phyloP scores from a whole-genome alignment of 2,888 invertebrate genomes.

The Melipona bicolor region DNA sequence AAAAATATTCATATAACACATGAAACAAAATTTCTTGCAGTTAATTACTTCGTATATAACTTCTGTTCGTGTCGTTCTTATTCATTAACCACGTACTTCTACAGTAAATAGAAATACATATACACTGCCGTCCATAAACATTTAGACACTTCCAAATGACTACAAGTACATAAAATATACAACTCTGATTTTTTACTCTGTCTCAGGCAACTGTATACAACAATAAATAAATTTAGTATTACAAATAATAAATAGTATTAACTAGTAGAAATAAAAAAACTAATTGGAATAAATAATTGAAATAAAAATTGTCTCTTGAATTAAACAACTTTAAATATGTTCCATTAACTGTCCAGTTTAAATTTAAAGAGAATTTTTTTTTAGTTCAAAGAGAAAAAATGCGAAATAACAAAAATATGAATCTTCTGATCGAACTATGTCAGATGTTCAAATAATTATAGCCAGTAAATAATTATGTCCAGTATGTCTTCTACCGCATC shows the following conservation, averaged over 20 bases:
- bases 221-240: too few relatives aligned
- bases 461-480: too few relatives aligned
- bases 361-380: too few relatives aligned
- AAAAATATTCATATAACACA: background rate
- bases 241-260: background rate
- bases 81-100: background rate
- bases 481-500: background rate
- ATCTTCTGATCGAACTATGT: background rate
- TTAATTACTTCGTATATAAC: constrained; percentile 2
- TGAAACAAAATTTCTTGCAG: background rate
- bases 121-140: background rate
- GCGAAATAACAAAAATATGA: background rate
- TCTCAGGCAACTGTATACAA: too few relatives aligned
- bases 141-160: background rate
- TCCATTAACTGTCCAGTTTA: too few relatives aligned
- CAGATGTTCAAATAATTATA: background rate
- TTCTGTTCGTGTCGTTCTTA: background rate
- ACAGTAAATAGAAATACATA: background rate
- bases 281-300: background rate
- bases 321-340: too few relatives aligned
- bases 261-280: background rate
- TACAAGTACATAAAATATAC: background rate
- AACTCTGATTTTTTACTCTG: background rate
- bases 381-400: too few relatives aligned
- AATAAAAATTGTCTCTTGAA: background rate